Evolutionary conservation across 1,140 invertebrate genomes (phyloP), one percentile per base, ranked within the genome.

Genomic region (Tetranychus urticae): DNA sequence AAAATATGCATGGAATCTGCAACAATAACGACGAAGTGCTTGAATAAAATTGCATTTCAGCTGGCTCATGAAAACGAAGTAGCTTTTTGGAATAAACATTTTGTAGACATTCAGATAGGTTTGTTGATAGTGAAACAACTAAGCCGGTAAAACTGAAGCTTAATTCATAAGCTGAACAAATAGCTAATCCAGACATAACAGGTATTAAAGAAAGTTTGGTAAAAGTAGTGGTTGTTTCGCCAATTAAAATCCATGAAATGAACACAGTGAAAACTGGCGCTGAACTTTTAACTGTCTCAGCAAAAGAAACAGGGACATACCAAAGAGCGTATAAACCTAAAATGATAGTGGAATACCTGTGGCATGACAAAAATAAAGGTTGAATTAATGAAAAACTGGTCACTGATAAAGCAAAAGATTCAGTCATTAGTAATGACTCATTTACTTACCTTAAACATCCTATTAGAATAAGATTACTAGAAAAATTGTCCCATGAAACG

Each of bases 21-120:
- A 87, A 77, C n/a, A 85, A 74, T 47, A 86, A 76, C 60, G 83
- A 84, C 57, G 83, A 82, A 66, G 85, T 71, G 72, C 82, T 84
- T 12, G 85, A 86, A 71, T 85, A 88, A 73, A 87, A 87, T 73
- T 88, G 85, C 12, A 88, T 71, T 70, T 88, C 84, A 58, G 84
- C 83, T 61, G 85, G 84, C 72, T 79, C 82, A 52, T 52, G n/a
- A 69, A 83, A 84, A 68, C 81, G 80, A 59, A 88, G 82, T 23
- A 86, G 73, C 77, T 84, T 80, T 74, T 87, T 88, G 2, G 83
- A 86, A 72, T 83, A 85, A 61, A 88, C 85, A 76, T 86, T 87
- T 73, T 87, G 85, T 69, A 86, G 75, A 73, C 85, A 88, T 74
- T 88, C 86, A 36, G 84, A 85, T 50, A 87, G 70, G 75, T 88